These are phyloP conservation scores for Melanargia galathea DNA, from an alignment of 2,888 invertebrate species.

Conservation along the genomic window DNA sequence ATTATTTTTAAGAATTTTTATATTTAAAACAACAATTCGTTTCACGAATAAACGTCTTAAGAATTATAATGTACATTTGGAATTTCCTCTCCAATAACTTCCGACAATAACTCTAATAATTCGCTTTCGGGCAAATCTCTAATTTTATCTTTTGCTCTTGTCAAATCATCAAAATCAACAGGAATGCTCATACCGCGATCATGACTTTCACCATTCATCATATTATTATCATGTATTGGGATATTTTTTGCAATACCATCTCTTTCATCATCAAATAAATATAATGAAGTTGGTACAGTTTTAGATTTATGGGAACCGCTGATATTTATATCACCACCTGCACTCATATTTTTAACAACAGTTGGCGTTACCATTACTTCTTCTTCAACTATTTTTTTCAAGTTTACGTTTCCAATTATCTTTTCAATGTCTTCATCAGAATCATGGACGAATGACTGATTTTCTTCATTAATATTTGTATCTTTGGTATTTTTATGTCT, in stretches of 20 bases:
- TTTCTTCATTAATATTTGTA: slow-evolving; percentile 15
- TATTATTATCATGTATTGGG: slow-evolving; percentile 10
- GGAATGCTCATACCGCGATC: slow-evolving; percentile 39
- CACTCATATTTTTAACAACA: slow-evolving; percentile 12
- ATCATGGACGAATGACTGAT: not conserved
- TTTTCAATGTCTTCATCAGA: slow-evolving; percentile 46
- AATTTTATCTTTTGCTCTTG: slow-evolving; percentile 36
- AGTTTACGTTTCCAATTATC: slow-evolving; percentile 51
- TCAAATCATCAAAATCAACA: slow-evolving; percentile 38
- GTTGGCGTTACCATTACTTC: slow-evolving; percentile 28
- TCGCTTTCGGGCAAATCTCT: slow-evolving; percentile 40
- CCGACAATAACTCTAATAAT: slow-evolving; percentile 44
- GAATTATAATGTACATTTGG: slow-evolving; percentile 31
- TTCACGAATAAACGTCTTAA: not conserved
- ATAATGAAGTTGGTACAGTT: slow-evolving; percentile 48
- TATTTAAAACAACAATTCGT: not conserved
- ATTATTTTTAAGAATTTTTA: too few relatives aligned
- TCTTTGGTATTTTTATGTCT: not conserved
- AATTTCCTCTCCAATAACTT: slow-evolving; percentile 42
- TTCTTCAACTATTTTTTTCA: slow-evolving; percentile 44
- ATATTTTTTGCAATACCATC: slow-evolving; percentile 29
- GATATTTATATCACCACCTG: slow-evolving; percentile 5
- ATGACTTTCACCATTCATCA: not conserved
- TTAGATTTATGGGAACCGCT: slow-evolving; percentile 20
- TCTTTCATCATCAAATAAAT: slow-evolving; percentile 51